Base-by-base conservation (phyloP, 2,797 vertebrate species). In the Pagetopsis macropterus region DNA sequence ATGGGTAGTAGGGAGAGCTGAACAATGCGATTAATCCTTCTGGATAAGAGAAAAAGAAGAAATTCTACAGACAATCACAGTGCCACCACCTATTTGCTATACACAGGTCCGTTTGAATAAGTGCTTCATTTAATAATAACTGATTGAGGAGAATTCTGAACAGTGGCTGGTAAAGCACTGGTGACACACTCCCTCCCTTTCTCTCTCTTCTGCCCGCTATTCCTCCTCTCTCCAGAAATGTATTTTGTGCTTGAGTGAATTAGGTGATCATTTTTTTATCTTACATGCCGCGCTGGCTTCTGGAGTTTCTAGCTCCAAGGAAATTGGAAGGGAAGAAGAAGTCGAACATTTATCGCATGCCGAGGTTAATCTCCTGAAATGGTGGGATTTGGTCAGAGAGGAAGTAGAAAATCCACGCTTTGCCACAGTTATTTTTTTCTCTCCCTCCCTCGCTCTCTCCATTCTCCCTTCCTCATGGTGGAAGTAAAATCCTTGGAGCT, bases 191-290 rank as follows among this genome's bases (percentile, higher is more conserved):
- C 72, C 44, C 71, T 69, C 70, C 33, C 70, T 77, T 72, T 41
- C 68, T 77, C 70, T 77, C 76, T 68, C 61, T 61, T 75, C 66
- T 69, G 64, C 66, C 64, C 5, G 51, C 80, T 84, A 82, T 85
- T 74, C 68, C 72, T 84, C 78, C 82, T 85, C 90, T 87, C 86
- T 83, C 82, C 88, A 89, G 93, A 94, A 95, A 94, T 94, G 93
- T 94, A 95, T 95, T 95, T 95, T 95, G 92, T 95, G 95, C 94
- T 95, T 94, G 94, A 95, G 89, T 95, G 94, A 95, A 95, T 94
- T 94, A 94, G 94, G 94, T 95, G 94, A 95, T 95, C 93, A 94
- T 94, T 95, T 95, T 27, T 94, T 94, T 94, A 95, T 95, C 94
- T 95, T 92, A 91, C 93, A 94, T 81, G 88, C 92, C 87, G 87